These are phyloP conservation scores for Lutjanus argentimaculatus DNA, from an alignment of 2,797 vertebrate genomes.

Conservation along the genomic window DNA sequence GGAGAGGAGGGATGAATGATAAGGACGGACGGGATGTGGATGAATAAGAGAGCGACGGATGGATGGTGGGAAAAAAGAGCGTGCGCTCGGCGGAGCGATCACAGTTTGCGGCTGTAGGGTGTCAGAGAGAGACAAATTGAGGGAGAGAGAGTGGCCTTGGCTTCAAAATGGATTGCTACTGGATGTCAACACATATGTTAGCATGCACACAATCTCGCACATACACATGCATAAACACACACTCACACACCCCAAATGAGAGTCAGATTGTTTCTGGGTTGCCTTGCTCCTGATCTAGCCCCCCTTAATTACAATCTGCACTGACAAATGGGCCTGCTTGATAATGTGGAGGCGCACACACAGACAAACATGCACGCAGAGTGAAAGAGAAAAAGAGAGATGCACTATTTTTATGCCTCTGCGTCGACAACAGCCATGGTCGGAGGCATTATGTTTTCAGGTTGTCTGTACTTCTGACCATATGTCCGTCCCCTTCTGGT, in stretches of 20 bases:
- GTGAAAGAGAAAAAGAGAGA: slow-evolving; percentile 33
- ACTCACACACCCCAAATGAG: slow-evolving; percentile 57
- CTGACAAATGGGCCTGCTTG: slow-evolving; percentile 78
- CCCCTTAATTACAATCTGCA: slow-evolving; percentile 77
- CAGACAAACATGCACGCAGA: slow-evolving; percentile 8
- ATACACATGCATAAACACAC: slow-evolving; percentile 16
- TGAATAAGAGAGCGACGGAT: slow-evolving; percentile 63
- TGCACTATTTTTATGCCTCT: slow-evolving; percentile 47
- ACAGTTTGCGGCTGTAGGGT: slow-evolving; percentile 21
- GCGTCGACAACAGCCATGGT: too few species aligned
- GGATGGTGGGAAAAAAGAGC: too few species aligned
- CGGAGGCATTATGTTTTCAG: too few species aligned
- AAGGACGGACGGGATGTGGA: slow-evolving; percentile 72
- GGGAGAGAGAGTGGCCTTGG: slow-evolving; percentile 39
- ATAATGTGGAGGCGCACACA: slow-evolving; percentile 55
- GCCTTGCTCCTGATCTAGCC: slow-evolving; percentile 54
- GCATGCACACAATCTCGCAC: slow-evolving; percentile 26
- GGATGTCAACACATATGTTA: slow-evolving; percentile 48
- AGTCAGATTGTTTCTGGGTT: slow-evolving; percentile 78
- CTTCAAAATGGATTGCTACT: slow-evolving; percentile 46
- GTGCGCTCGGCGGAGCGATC: not conserved
- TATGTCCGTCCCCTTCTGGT: too few species aligned
- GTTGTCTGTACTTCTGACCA: too few species aligned
- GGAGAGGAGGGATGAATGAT: slow-evolving; percentile 71
- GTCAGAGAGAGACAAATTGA: slow-evolving; percentile 47